Base-by-base conservation (phyloP, 1,140 invertebrate genomes). In the Zophobas morio region DNA sequence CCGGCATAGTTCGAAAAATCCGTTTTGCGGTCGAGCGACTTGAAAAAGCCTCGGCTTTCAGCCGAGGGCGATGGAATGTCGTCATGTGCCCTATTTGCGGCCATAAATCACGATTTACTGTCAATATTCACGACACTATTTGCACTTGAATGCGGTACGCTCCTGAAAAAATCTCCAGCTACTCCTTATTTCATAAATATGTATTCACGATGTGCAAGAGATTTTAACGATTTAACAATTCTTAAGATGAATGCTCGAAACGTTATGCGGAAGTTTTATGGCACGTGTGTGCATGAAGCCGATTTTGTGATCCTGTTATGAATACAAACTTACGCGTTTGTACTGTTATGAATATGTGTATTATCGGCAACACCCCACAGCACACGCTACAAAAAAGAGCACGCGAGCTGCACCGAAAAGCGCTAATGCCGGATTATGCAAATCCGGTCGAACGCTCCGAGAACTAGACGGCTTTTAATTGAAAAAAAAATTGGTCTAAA, bases 141-240 rank as follows among this genome's bases (percentile, higher is more conserved):
- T 66, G 37, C 60, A 66, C 60, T 66, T 66, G 60, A 66, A 66
- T 66, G 39, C 60, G 20, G 32, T 37, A 63, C 57, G 57, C 6
- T 4, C n/a, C 37, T 39, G 6, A 8, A 40, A 66, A 40, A 42
- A 66, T 60, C 56, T 33, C 40, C 20, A n/a, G 60, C 60, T 66
- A 42, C 39, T 66, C 60, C 60, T 66, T 42, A 66, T 66, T 66
- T 66, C 39, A 40, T 66, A 66, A 42, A 66, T 66, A 66, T 66
- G 60, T 66, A 66, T 66, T 66, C 60, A 66, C 37, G 8, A 39
- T 42, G 60, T 66, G 60, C 42, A 66, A 66, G 60, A 66, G 60
- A 66, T 66, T 66, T 66, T 66, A 66, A 66, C 60, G 60, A 66
- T 66, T 66, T 66, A 66, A 66, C 60, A 66, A 66, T 66, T 66